These are phyloP conservation scores for Kryptopterus vitreolus DNA, from an alignment of 2,797 vertebrate genomes.

Conservation along the genomic window DNA sequence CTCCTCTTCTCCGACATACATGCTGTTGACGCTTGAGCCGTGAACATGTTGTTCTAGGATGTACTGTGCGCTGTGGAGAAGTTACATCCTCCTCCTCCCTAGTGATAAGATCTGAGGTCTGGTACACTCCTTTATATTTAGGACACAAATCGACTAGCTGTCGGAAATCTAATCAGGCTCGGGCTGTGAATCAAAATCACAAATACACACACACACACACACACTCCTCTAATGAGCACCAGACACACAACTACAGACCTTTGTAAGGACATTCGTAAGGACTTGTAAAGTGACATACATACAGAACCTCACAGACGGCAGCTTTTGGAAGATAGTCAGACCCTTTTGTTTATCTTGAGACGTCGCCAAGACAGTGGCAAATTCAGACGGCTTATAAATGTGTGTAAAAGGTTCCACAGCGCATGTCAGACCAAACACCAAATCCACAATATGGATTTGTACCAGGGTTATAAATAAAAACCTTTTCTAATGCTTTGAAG, in stretches of 20 bases:
- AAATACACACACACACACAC: neutral
- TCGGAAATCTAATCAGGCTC: constrained; percentile 51
- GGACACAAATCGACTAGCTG: constrained; percentile 59
- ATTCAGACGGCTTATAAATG: neutral
- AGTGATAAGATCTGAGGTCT: constrained; percentile 19
- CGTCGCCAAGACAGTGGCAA: neutral
- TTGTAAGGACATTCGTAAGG: neutral
- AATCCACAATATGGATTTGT: neutral
- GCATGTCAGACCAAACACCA: neutral
- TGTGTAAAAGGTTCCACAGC: neutral
- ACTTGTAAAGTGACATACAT: neutral
- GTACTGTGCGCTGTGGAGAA: constrained; percentile 7
- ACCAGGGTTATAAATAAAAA: neutral
- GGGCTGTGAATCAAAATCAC: constrained; percentile 40
- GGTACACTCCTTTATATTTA: constrained; percentile 52
- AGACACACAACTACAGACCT: neutral
- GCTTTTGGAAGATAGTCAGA: neutral
- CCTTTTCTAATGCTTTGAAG: neutral
- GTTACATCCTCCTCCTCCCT: constrained; percentile 3
- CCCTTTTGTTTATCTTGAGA: neutral
- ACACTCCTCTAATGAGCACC: constrained; percentile 3
- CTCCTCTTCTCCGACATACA: neutral
- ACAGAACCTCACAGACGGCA: neutral
- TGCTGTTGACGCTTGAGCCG: neutral
- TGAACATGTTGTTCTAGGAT: neutral